Evolutionary conservation across 37 sponge, comb jelly and placozoan species (phyloP), one percentile per base, ranked within the genome.

Genomic region (Halichondria panicea): DNA sequence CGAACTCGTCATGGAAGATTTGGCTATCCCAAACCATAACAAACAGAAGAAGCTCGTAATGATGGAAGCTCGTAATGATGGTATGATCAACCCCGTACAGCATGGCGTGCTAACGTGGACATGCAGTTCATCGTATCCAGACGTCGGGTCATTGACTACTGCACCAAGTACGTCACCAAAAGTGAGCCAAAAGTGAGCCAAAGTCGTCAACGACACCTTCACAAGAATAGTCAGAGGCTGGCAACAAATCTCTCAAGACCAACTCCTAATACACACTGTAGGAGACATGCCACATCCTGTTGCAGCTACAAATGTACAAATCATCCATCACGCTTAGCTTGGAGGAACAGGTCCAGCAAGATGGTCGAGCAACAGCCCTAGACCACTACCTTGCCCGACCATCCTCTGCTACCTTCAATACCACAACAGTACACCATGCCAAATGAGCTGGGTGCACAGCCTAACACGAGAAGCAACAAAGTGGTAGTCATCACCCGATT

Each of bases 81-180:
- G 60, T 0, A 27, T 77, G 3, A 22, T 84, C 13, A 86, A 77
- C 85, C 76, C 66, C 65, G 76, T 43, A 62, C 79, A 43, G 66
- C 79, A 43, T 85, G 86, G 86, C 66, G 68, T 28, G 79, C 71
- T 36, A 85, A 85, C 73, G 79, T 71, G 48, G 86, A 85, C 68
- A 85, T 78, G 79, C 79, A 85, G 58, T 85, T 79, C 60, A 50
- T 46, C 59, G 70, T 83, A 0, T 83, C 84, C 1, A 42, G 57
- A 2, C 62, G 22, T 24, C 67, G 43, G 40, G 76, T 83, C 44
- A 57, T 83, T 42, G 15, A 67, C 3, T 75, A 83, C 63, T 66
- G 68, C 39, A 33, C 83, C 18, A 83, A 83, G 48, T 83, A 75
- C 68, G 84, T 55, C 68, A 83, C 84, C 48, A 83, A 76, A 57